A percentile compares a stretch with the other conserved stretches of the same genome.
phyloP scores from a whole-genome alignment of 2,113 vertebrate genomes.

The Fulica atra region DNA sequence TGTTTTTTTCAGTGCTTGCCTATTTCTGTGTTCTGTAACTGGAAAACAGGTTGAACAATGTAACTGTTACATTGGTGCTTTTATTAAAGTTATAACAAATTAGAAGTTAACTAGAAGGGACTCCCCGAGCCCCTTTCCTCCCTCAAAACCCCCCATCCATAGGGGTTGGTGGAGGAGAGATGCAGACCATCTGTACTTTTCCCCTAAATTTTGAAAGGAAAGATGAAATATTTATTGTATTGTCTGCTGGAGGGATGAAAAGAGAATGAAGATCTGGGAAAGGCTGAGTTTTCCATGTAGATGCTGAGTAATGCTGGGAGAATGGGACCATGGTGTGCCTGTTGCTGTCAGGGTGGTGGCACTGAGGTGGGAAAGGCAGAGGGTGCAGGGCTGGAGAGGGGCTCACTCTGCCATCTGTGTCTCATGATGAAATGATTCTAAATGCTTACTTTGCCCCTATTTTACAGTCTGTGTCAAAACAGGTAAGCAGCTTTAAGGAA shows the following conservation, averaged over 20 bases:
- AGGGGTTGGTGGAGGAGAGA: too few relatives aligned
- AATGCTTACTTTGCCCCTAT: background rate
- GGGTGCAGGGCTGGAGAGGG: too few relatives aligned
- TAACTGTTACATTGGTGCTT: background rate
- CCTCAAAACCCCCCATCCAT: background rate
- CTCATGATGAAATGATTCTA: background rate
- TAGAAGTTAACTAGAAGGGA: background rate
- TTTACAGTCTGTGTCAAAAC: background rate
- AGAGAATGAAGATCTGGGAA: too few relatives aligned
- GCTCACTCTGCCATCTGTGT: background rate
- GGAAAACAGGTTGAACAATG: background rate
- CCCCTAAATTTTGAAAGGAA: too few relatives aligned
- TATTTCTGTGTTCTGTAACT: background rate
- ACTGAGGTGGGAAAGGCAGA: too few relatives aligned
- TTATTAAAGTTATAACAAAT: background rate
- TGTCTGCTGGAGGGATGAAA: too few relatives aligned
- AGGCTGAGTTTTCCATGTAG: too few relatives aligned
- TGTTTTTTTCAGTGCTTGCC: background rate
- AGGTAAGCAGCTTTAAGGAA: background rate
- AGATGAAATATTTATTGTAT: too few relatives aligned
- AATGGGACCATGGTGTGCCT: too few relatives aligned
- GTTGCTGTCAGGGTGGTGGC: too few relatives aligned
- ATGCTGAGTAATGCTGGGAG: too few relatives aligned
- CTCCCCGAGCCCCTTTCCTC: background rate
- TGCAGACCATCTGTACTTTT: too few relatives aligned